Evolutionary conservation across 1,140 invertebrate species (phyloP).

Genomic region (Aculops lycopersici): DNA sequence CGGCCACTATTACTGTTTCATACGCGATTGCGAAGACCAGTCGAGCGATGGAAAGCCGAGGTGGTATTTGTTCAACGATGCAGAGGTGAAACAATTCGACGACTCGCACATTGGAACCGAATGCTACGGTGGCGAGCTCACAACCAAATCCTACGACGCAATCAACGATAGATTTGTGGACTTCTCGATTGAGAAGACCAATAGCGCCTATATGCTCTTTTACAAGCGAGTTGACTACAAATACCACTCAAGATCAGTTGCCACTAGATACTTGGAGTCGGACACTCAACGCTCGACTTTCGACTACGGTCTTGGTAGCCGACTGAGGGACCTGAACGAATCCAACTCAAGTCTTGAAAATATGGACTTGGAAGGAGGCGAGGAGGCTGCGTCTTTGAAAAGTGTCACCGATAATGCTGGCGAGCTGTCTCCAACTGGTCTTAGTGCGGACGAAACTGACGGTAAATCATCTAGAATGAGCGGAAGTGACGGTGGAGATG

Average conservation of each 20-base stretch:
- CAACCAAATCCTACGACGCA: slow-evolving; percentile 76
- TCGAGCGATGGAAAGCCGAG: slow-evolving; percentile 15
- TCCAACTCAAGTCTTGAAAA: slow-evolving; percentile 1
- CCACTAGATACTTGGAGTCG: neutral
- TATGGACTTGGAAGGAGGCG: too few species aligned
- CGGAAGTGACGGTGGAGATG: too few species aligned
- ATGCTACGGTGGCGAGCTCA: slow-evolving; percentile 89
- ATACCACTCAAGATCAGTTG: neutral
- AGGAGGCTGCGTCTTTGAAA: too few species aligned
- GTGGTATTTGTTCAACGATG: slow-evolving; percentile 68
- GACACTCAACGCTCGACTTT: neutral
- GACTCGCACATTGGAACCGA: slow-evolving; percentile 65
- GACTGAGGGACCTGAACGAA: neutral
- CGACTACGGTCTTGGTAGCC: neutral
- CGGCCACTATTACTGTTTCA: slow-evolving; percentile 86
- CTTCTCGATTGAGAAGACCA: slow-evolving; percentile 83
- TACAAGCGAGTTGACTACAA: slow-evolving; percentile 32
- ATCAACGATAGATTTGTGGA: slow-evolving; percentile 87
- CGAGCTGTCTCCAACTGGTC: too few species aligned
- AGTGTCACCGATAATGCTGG: too few species aligned
- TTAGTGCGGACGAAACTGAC: too few species aligned
- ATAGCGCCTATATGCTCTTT: slow-evolving; percentile 86
- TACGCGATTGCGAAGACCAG: slow-evolving; percentile 31
- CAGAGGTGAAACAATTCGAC: slow-evolving; percentile 79
- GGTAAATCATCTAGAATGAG: too few species aligned